phyloP scores from a whole-genome alignment of 2,888 invertebrate species.

The Drosophila recens region DNA sequence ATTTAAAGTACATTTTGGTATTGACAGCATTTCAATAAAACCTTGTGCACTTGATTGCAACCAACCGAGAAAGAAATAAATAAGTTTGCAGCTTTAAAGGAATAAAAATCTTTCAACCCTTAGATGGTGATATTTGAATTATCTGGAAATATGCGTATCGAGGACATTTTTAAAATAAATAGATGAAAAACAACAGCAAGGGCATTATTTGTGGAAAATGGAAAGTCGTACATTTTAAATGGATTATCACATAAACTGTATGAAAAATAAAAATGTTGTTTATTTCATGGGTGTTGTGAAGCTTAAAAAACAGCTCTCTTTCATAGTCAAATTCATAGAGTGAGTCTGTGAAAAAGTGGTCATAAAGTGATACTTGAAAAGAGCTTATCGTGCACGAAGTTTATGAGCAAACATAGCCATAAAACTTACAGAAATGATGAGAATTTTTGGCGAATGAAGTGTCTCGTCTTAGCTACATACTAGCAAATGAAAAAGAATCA shows the following conservation, averaged over 20 bases:
- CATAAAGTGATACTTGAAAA: conserved; percentile 4
- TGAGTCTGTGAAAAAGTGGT: conserved; percentile 3
- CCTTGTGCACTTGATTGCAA: background rate
- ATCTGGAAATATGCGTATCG: background rate
- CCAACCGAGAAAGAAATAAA: too few relatives aligned
- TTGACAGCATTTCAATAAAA: background rate
- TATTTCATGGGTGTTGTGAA: background rate
- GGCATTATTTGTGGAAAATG: background rate
- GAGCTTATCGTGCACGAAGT: background rate
- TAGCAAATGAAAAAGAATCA: background rate
- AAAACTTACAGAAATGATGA: conserved; percentile 9
- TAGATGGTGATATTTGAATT: background rate
- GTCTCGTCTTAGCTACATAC: background rate
- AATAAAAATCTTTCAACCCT: too few relatives aligned
- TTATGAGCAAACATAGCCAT: conserved; percentile 18
- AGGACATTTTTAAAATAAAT: background rate
- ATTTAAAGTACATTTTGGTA: background rate
- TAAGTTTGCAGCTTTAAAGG: too few relatives aligned
- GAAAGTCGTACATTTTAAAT: conserved; percentile 3
- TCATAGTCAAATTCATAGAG: conserved; percentile 4
- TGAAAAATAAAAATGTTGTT: background rate
- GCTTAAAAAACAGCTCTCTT: conserved; percentile 3
- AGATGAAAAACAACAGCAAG: background rate
- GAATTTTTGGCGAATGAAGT: background rate
- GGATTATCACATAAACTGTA: background rate